These are phyloP conservation scores for Prenolepis imparis DNA, from an alignment of 2,888 invertebrate genomes.

Conservation along the genomic window DNA sequence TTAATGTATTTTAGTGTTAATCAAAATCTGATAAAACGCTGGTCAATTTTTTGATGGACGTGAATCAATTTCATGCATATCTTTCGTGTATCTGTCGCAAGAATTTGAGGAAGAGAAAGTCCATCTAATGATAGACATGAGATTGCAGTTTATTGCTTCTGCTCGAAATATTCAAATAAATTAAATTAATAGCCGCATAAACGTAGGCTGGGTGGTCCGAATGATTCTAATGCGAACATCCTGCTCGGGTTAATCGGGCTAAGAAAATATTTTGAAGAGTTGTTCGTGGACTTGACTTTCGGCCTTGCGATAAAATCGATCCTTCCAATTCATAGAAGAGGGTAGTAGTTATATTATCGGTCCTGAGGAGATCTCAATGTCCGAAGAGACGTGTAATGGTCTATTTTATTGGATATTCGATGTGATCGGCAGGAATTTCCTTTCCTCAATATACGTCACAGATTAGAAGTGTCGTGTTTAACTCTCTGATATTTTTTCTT, in stretches of 20 bases:
- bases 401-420: constrained; percentile 53
- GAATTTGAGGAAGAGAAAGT: constrained; percentile 26
- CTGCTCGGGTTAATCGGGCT: constrained; percentile 50
- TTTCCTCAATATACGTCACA: constrained; percentile 17
- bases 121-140: constrained; percentile 9
- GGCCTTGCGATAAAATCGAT: constrained; percentile 57
- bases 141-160: constrained; percentile 49
- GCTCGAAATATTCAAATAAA: constrained; percentile 62
- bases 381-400: constrained; percentile 29
- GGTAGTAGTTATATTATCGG: constrained; percentile 31
- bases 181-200: constrained; percentile 68
- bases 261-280: constrained; percentile 45
- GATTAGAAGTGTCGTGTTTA: neutral
- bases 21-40: constrained; percentile 34
- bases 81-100: constrained; percentile 23
- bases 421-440: constrained; percentile 24
- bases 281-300: constrained; percentile 41
- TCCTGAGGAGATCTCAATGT: constrained; percentile 46
- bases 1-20: neutral
- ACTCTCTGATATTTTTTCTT: neutral
- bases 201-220: constrained; percentile 54
- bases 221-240: constrained; percentile 37
- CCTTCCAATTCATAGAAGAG: constrained; percentile 43
- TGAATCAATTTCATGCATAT: constrained; percentile 58
- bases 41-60: constrained; percentile 31